Conservation (phyloP, 2,113 vertebrate genomes). For the Neogobius melanostomus region DNA sequence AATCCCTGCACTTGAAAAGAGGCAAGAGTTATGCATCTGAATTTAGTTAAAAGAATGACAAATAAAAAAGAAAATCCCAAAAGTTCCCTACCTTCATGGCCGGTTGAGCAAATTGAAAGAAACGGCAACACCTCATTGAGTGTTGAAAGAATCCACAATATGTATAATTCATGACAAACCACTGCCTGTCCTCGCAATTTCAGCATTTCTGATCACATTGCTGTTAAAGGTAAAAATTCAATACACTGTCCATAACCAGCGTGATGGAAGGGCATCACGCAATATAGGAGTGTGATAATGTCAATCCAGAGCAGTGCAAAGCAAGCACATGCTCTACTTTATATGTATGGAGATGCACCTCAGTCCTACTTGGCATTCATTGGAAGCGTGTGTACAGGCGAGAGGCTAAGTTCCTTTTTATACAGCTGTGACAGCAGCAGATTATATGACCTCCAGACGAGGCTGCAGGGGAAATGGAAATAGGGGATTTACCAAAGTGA, state of each 20-base stretch:
- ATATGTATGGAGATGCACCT: slow-evolving; percentile 42
- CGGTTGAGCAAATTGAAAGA: no score
- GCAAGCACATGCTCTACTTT: slow-evolving; percentile 33
- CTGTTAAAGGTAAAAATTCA: not conserved
- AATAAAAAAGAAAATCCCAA: no score
- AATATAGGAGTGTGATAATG: slow-evolving; percentile 4
- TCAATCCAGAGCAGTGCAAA: not conserved
- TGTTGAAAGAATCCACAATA: no score
- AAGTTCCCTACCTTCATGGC: no score
- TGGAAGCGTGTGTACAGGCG: slow-evolving; percentile 25
- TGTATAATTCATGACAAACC: not conserved
- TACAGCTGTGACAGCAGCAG: slow-evolving; percentile 20
- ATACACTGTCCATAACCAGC: not conserved
- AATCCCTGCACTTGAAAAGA: no score
- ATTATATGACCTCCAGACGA: slow-evolving; percentile 24
- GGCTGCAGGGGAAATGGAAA: not conserved
- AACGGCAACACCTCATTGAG: no score
- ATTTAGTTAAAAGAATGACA: no score
- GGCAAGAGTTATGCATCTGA: no score
- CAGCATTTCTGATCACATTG: slow-evolving; percentile 11
- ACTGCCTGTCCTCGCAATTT: not conserved
- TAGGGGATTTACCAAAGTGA: not conserved
- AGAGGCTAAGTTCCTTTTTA: slow-evolving; percentile 26
- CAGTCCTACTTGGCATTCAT: slow-evolving; percentile 49
- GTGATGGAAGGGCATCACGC: not conserved